Conservation (phyloP, 2,797 vertebrate genomes). For the Poecilia wingei region DNA sequence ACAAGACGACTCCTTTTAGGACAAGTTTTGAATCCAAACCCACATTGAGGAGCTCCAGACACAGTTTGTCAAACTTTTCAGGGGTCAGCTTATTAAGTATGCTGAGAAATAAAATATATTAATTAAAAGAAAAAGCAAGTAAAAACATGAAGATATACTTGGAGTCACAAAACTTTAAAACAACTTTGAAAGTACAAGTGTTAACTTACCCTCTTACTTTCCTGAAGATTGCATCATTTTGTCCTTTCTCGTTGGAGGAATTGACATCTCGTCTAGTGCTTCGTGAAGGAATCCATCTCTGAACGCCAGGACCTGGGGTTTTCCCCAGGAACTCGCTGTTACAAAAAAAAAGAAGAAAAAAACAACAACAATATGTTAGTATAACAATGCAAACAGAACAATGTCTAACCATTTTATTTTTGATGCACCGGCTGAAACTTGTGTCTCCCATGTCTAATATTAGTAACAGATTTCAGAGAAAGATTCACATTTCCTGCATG, state of each 20-base stretch:
- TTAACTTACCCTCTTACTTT: slow-evolving; percentile 96
- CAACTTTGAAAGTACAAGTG: neutral
- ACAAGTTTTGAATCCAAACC: slow-evolving; percentile 99
- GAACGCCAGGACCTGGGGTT: slow-evolving; percentile 99
- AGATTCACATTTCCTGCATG: neutral
- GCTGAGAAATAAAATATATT: slow-evolving; percentile 68
- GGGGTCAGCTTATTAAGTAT: slow-evolving; percentile 99
- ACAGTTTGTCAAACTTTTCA: slow-evolving; percentile 99
- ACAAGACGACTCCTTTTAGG: slow-evolving; percentile 99
- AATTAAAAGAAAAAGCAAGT: neutral
- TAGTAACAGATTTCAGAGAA: neutral
- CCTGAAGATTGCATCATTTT: slow-evolving; percentile 99
- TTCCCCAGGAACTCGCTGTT: slow-evolving; percentile 99
- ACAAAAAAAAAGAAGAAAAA: too few species aligned
- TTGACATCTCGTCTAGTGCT: slow-evolving; percentile 99
- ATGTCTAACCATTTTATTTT: neutral
- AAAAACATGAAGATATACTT: neutral
- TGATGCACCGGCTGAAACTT: neutral
- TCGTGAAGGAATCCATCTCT: slow-evolving; percentile 99
- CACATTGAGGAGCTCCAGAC: slow-evolving; percentile 99
- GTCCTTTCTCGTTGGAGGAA: slow-evolving; percentile 99
- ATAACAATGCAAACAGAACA: neutral
- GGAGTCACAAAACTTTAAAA: neutral
- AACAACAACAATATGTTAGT: neutral
- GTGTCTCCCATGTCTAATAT: neutral